These are phyloP conservation scores for Danio albolineatus DNA, from an alignment of 2,797 vertebrate species.

Conservation along the genomic window DNA sequence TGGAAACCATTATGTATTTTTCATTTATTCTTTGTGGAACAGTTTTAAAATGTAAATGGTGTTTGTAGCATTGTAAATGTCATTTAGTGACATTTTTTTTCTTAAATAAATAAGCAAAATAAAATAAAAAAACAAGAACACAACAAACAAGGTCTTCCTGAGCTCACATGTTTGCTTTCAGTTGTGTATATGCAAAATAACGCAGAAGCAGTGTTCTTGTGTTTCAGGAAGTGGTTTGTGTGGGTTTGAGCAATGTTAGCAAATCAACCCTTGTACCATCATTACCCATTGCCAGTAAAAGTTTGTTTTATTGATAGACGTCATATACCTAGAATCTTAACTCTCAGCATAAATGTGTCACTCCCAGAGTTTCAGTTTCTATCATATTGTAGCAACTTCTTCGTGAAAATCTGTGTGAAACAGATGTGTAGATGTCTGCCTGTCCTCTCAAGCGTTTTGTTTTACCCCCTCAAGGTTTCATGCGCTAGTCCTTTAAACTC, in stretches of 20 bases:
- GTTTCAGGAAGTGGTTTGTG: constrained; percentile 26
- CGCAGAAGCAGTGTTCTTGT: background rate
- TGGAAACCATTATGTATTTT: no score
- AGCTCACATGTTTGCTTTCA: no score
- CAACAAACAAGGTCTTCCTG: no score
- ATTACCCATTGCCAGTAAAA: background rate
- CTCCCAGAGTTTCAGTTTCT: background rate
- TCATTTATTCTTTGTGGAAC: no score
- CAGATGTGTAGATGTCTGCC: background rate
- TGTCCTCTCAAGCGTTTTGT: background rate
- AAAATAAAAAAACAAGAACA: background rate
- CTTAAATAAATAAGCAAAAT: background rate
- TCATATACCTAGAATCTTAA: background rate
- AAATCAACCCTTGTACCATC: background rate
- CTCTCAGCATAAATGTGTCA: background rate
- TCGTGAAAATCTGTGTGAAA: background rate
- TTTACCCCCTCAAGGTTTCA: background rate
- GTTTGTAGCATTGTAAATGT: background rate
- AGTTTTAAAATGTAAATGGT: no score
- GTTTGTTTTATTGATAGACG: background rate
- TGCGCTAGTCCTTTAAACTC: background rate
- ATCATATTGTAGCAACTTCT: no score
- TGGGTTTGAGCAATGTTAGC: background rate
- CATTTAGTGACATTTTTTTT: background rate
- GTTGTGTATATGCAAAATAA: background rate